A percentile compares a stretch with the other conserved stretches of the same genome.
These are phyloP conservation scores for Aleiodes leptofemur DNA, from an alignment of 2,888 invertebrate species.

Conservation along the genomic window DNA sequence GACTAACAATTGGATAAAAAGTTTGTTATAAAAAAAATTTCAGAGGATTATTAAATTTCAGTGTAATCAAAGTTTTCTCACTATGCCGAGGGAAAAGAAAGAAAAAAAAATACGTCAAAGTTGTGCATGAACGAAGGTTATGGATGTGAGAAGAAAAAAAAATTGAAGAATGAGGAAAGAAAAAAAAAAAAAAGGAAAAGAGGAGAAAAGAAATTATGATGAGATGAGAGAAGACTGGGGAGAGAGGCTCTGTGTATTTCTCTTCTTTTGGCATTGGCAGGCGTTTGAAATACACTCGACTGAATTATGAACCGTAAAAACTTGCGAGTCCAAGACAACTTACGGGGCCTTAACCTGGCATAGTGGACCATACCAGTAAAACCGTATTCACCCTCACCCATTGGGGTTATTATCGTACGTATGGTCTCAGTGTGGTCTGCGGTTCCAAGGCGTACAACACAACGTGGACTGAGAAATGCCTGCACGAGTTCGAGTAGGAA, in stretches of 20 bases:
- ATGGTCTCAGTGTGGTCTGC: constrained; percentile 71
- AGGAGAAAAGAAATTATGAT: constrained; percentile 25
- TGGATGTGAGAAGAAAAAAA: constrained; percentile 32
- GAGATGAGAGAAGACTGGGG: constrained; percentile 33
- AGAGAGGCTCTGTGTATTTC: constrained; percentile 26
- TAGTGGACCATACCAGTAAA: constrained; percentile 62
- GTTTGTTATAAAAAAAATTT: constrained; percentile 24
- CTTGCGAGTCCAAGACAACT: constrained; percentile 58
- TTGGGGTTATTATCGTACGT: constrained; percentile 70
- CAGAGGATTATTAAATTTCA: constrained; percentile 41
- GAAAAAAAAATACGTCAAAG: constrained; percentile 30
- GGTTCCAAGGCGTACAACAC: constrained; percentile 62
- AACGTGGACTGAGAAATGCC: constrained; percentile 57
- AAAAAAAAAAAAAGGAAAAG: not conserved
- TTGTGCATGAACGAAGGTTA: constrained; percentile 44
- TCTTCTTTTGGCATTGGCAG: constrained; percentile 68
- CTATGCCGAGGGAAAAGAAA: constrained; percentile 30
- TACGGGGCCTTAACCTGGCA: constrained; percentile 51
- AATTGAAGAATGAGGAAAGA: constrained; percentile 9
- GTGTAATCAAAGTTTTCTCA: constrained; percentile 50
- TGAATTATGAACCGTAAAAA: constrained; percentile 75
- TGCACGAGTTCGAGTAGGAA: constrained; percentile 56
- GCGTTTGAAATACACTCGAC: constrained; percentile 74
- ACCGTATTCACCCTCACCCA: constrained; percentile 71
- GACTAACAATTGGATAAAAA: constrained; percentile 41